Percentiles rank a stretch among this genome's conserved stretches.
phyloP scores from a whole-genome alignment of 2,888 invertebrate genomes.

The Mythimna ferrago region DNA sequence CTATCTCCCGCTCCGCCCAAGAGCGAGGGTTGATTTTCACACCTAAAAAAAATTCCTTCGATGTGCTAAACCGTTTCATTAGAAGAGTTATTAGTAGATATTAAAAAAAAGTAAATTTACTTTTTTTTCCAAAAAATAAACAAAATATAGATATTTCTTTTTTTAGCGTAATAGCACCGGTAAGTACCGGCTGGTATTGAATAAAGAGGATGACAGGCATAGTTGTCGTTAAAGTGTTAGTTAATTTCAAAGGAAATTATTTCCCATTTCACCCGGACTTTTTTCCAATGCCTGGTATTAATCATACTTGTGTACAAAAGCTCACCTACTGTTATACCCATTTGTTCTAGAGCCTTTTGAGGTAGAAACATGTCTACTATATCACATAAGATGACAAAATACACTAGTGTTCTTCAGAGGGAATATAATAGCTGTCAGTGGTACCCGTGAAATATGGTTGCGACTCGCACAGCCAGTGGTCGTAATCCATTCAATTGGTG shows the following conservation, averaged over 20 bases:
- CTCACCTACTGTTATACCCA: neutral
- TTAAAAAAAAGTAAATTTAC: no score
- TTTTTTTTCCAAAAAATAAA: no score
- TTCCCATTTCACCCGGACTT: neutral
- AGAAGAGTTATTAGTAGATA: no score
- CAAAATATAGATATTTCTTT: no score
- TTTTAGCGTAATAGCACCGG: no score
- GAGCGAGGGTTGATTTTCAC: no score
- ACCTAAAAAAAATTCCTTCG: no score
- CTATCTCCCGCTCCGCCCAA: no score
- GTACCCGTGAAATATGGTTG: constrained; percentile 56
- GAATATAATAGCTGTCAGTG: constrained; percentile 45
- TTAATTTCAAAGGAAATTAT: constrained; percentile 1
- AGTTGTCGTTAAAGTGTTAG: neutral
- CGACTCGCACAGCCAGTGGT: constrained; percentile 43
- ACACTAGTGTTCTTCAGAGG: constrained; percentile 22
- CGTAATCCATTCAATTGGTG: constrained; percentile 67
- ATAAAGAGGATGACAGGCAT: neutral
- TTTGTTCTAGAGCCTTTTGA: constrained; percentile 25
- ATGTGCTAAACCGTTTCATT: neutral
- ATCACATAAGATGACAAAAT: constrained; percentile 31
- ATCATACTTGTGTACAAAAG: constrained; percentile 25
- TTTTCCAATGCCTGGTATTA: constrained; percentile 6
- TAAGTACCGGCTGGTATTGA: neutral
- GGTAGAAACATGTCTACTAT: constrained; percentile 24